Conservation (phyloP, 1,140 invertebrate species). For the Sitophilus oryzae region DNA sequence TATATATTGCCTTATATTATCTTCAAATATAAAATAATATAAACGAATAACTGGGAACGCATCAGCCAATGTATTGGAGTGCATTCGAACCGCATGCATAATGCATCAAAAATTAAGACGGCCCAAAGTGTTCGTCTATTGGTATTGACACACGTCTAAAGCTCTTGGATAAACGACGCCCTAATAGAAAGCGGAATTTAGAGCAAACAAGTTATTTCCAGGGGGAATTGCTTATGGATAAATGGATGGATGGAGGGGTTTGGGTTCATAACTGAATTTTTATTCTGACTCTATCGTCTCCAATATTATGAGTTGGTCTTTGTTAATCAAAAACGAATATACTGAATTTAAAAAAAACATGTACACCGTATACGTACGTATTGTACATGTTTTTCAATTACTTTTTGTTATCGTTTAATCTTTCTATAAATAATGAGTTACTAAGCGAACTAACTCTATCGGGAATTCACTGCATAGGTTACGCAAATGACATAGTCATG, state of each 20-base stretch:
- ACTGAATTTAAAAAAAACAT: no score
- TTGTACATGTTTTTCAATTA: no score
- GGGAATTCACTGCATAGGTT: no score
- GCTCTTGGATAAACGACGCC: constrained; percentile 24
- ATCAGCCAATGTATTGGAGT: neutral
- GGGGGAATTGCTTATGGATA: constrained; percentile 42
- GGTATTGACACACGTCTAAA: constrained; percentile 37
- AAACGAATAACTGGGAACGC: neutral
- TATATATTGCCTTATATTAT: no score
- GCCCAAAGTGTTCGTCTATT: constrained; percentile 13
- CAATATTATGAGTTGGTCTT: constrained; percentile 37
- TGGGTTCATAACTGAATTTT: constrained; percentile 41
- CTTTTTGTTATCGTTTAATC: no score
- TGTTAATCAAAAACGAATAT: no score
- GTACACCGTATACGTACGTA: no score
- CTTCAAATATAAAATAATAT: no score
- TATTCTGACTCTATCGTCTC: constrained; percentile 35
- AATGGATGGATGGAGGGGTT: no score
- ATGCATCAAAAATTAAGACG: constrained; percentile 17
- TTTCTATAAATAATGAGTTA: no score
- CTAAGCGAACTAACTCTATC: no score
- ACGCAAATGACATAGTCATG: no score
- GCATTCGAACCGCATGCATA: neutral
- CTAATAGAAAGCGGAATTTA: constrained; percentile 40
- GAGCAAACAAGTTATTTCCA: constrained; percentile 41